Conservation (phyloP, 2,113 vertebrate genomes). For the Mustela nigripes region DNA sequence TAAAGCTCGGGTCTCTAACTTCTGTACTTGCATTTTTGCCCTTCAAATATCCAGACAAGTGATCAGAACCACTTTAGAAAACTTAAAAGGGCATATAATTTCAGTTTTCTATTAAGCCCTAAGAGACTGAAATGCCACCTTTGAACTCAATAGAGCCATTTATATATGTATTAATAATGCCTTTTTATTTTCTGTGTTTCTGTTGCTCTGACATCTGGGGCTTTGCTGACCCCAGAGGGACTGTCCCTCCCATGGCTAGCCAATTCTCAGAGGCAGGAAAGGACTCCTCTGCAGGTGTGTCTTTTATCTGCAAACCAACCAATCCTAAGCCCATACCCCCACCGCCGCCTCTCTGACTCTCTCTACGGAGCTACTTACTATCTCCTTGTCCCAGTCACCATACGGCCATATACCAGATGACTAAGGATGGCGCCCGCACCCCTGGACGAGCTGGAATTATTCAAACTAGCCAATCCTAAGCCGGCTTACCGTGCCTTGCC, state of each 20-base stretch:
- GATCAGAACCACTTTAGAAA: not conserved
- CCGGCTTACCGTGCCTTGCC: too few species aligned
- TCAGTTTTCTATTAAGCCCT: not conserved
- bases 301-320: not conserved
- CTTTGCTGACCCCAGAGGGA: not conserved
- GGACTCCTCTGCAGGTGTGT: not conserved
- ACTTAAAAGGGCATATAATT: not conserved
- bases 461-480: not conserved
- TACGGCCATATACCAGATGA: not conserved
- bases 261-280: not conserved
- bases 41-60: not conserved
- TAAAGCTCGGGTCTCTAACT: not conserved
- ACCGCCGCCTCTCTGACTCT: not conserved
- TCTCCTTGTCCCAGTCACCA: not conserved
- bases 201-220: not conserved
- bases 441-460: not conserved
- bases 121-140: not conserved
- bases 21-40: not conserved
- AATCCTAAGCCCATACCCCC: not conserved
- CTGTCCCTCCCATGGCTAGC: not conserved
- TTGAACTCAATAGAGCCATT: not conserved
- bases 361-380: not conserved
- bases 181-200: conserved; percentile 42
- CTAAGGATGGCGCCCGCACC: not conserved
- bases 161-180: not conserved